Evolutionary conservation across 2,797 vertebrate genomes (phyloP).

Genomic region (Lagodon rhomboides): DNA sequence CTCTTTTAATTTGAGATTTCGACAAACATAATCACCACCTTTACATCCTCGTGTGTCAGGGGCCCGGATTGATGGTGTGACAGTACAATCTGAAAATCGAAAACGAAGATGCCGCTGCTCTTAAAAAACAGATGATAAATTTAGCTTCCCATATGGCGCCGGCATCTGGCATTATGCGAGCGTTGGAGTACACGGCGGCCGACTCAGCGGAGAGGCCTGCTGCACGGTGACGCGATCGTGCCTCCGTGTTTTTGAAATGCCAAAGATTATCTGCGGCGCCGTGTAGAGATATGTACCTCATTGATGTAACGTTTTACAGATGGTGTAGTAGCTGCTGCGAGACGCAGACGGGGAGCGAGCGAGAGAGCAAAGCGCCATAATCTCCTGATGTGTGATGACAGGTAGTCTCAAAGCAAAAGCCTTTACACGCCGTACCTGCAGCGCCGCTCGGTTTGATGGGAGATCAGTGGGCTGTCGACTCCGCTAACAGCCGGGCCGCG

Average conservation of each 20-base stretch:
- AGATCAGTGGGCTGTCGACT: constrained; percentile 82
- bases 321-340: constrained; percentile 71
- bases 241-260: constrained; percentile 69
- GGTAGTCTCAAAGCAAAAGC: constrained; percentile 82
- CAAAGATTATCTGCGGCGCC: constrained; percentile 70
- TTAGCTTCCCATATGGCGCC: constrained; percentile 71
- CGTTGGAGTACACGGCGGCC: constrained; percentile 40
- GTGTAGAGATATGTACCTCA: constrained; percentile 70
- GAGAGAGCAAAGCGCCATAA: constrained; percentile 64
- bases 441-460: constrained; percentile 74
- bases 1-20: constrained; percentile 37
- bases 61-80: constrained; percentile 52
- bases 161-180: constrained; percentile 67
- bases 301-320: constrained; percentile 80
- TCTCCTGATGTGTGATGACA: constrained; percentile 81
- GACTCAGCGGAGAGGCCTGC: constrained; percentile 57
- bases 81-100: constrained; percentile 58
- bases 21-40: constrained; percentile 62
- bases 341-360: constrained; percentile 16
- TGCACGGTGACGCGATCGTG: constrained; percentile 53
- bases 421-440: constrained; percentile 79
- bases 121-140: constrained; percentile 77
- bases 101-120: constrained; percentile 48
- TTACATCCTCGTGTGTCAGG: constrained; percentile 51
- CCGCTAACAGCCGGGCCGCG: constrained; percentile 72